Conservation (phyloP, 1,140 invertebrate species). For the Drosophila tani region DNA sequence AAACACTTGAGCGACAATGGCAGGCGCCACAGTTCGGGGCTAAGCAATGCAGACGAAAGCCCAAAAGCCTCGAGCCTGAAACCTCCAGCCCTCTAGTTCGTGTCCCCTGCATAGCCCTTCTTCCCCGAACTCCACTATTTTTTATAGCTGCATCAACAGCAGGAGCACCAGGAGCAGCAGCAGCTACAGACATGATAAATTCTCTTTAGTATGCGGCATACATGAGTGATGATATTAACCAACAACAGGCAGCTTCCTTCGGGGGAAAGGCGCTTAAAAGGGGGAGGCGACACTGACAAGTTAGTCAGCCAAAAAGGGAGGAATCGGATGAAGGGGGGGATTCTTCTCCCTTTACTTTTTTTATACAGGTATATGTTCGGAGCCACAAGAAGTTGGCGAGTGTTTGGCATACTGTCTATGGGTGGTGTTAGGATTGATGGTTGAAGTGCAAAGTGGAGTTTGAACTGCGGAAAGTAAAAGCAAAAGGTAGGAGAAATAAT, state of each 20-base stretch:
- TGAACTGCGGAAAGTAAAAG: conserved; percentile 9
- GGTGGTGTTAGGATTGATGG: conserved; percentile 2
- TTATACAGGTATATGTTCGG: conserved; percentile 17
- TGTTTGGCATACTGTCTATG: conserved; percentile 15
- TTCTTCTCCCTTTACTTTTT: not conserved
- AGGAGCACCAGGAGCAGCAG: conserved; percentile 33
- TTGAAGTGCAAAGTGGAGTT: conserved; percentile 20
- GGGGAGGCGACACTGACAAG: conserved; percentile 18
- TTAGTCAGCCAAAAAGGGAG: conserved; percentile 33
- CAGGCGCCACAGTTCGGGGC: conserved; percentile 29
- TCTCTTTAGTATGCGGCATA: conserved; percentile 83
- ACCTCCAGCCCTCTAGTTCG: conserved; percentile 16
- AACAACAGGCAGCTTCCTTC: conserved; percentile 55
- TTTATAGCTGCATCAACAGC: conserved; percentile 39
- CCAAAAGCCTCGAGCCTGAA: conserved; percentile 44
- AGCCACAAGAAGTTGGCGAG: conserved; percentile 36
- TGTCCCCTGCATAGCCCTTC: not conserved
- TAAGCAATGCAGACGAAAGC: conserved; percentile 54
- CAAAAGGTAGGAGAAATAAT: too few relatives aligned
- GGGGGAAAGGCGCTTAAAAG: not conserved
- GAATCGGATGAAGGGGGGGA: not conserved
- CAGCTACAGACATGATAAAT: conserved; percentile 80
- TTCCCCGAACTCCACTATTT: conserved; percentile 13
- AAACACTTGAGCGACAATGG: conserved; percentile 79
- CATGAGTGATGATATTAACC: conserved; percentile 83